Percentiles rank a stretch among this genome's conserved stretches.
phyloP scores from a whole-genome alignment of 2,888 invertebrate species.

The Apoda limacodes region DNA sequence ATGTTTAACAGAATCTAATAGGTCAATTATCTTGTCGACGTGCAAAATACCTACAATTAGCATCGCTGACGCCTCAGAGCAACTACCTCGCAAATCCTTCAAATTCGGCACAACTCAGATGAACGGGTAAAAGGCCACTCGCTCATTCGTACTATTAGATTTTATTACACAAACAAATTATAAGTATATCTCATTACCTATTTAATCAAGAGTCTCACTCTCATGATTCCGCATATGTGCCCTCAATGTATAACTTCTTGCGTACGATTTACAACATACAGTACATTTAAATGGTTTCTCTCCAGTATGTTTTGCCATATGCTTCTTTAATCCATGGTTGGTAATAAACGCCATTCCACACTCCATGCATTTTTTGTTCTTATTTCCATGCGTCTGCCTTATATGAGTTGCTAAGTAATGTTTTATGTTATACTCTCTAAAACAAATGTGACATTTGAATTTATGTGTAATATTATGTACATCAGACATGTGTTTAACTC shows the following conservation, averaged over 20 bases:
- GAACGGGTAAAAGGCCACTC: too few species aligned
- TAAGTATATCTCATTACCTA: too few species aligned
- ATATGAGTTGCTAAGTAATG: conserved; percentile 56
- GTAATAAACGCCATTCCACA: conserved; percentile 61
- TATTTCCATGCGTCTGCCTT: conserved; percentile 52
- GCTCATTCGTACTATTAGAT: too few species aligned
- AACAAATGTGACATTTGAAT: conserved; percentile 46
- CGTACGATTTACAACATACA: conserved; percentile 51
- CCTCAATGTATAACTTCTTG: conserved; percentile 43
- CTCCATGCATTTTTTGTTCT: conserved; percentile 52
- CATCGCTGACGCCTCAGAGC: too few species aligned
- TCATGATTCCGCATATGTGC: conserved; percentile 55
- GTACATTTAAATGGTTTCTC: conserved; percentile 45
- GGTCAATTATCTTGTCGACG: too few species aligned
- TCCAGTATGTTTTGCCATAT: conserved; percentile 45
- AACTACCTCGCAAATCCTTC: too few species aligned
- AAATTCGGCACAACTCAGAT: too few species aligned
- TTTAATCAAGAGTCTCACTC: too few species aligned
- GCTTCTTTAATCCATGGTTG: conserved; percentile 39
- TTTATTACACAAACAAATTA: too few species aligned
- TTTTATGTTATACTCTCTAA: conserved; percentile 45
- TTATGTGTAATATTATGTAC: conserved; percentile 47
- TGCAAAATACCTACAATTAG: too few species aligned
- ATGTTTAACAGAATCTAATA: too few species aligned
- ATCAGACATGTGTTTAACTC: conserved; percentile 56